phyloP scores from a whole-genome alignment of 1,140 invertebrate species.

The Scylla paramamosain region DNA sequence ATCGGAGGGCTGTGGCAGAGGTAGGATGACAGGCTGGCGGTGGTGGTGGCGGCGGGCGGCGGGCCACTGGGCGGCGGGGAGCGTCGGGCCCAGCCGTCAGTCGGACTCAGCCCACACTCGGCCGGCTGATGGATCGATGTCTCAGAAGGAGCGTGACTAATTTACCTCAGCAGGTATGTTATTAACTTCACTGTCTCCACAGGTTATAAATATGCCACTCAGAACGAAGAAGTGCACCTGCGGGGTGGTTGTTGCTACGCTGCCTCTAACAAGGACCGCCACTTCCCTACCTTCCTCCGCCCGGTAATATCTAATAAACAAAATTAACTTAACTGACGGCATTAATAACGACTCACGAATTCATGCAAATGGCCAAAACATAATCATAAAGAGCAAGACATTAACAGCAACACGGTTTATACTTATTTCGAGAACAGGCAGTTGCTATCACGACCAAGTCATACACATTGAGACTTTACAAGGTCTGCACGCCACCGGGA shows the following conservation, averaged over 20 bases:
- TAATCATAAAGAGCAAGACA: too few relatives aligned
- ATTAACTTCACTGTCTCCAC: background rate
- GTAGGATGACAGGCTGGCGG: background rate
- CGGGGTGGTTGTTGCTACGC: too few relatives aligned
- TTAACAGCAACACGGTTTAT: too few relatives aligned
- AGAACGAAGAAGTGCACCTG: too few relatives aligned
- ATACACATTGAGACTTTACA: background rate
- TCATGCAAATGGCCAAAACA: too few relatives aligned
- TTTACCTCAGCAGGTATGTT: background rate
- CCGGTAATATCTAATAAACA: too few relatives aligned
- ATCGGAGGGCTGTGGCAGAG: background rate
- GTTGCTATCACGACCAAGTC: background rate
- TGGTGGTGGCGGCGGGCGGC: background rate
- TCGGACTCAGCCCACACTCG: background rate
- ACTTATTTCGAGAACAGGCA: too few relatives aligned
- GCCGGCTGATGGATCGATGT: slow-evolving; percentile 18
- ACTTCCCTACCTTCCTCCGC: too few relatives aligned
- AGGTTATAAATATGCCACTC: background rate
- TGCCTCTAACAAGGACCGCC: too few relatives aligned
- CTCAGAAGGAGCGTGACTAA: slow-evolving; percentile 4
- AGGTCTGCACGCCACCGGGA: background rate
- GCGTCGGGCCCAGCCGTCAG: background rate
- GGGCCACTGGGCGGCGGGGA: background rate
- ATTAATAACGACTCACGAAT: too few relatives aligned
- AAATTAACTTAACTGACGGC: too few relatives aligned